Base-by-base conservation (phyloP, 1,140 invertebrate species). In the Drosophila ohnishii region DNA sequence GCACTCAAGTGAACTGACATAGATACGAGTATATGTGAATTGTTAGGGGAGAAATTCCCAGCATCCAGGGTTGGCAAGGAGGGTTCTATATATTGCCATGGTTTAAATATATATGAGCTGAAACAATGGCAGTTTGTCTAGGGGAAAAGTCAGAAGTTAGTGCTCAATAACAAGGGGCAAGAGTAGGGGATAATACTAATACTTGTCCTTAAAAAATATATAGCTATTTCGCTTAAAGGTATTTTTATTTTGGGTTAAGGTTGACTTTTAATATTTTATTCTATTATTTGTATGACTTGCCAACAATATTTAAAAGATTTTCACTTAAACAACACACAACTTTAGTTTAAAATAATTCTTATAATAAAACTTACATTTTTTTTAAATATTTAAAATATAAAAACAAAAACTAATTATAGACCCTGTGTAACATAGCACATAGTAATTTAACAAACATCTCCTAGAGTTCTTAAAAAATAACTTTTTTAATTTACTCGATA, bases 1-100 rank as follows among this genome's bases (percentile, higher is more conserved):
- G 56, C 62, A 64, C 39, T 74, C 63, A 71, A 86, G 64, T 71
- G 53, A 85, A 77, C 78, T 70, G 65, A 69, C 73, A 80, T 66
- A 48, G 51, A 63, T 75, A 73, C 53, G 67, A 58, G 67, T 55
- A 50, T 22, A 71, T 70, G 65, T 71, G 65, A 60, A 59, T 67
- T 53, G 53, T 37, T 75, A 30, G 73, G 55, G 45, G 42, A 50
- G 37, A 56, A 34, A 56, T 40, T 74, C 34, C 10, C 8, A 9
- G 0, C 3, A 5, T 13, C 44, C 71, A 75, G 61, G 73, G 71
- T 8, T 66, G 73, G 51, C 19, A 37, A 55, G 2, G 35, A 30
- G 8, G 3, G 7, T 14, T 37, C 13, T 61, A 55, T 39, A 19
- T 53, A 3, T 28, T 0, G 9, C 13, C 19, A n/a, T 13, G n/a